These are phyloP conservation scores for Eulacestoma nigropectus DNA, from an alignment of 2,113 vertebrate species.

Conservation along the genomic window DNA sequence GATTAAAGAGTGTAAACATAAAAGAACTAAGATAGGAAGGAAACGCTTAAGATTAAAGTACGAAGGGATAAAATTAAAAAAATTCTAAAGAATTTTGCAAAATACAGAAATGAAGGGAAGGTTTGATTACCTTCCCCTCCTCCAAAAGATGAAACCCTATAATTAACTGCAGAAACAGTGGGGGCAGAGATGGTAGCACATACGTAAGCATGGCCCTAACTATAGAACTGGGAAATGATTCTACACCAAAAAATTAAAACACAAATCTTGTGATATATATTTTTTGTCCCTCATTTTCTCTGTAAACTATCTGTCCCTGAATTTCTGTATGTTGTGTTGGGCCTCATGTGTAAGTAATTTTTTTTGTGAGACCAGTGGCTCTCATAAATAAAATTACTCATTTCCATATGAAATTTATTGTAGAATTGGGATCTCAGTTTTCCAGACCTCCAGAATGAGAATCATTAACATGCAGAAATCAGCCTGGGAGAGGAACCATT, in stretches of 20 bases:
- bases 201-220: background rate
- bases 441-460: background rate
- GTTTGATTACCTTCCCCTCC: background rate
- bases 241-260: background rate
- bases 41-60: background rate
- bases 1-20: background rate
- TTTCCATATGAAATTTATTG: background rate
- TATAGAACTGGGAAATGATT: background rate
- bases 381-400: background rate
- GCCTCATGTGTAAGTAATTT: background rate
- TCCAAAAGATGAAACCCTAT: background rate
- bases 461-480: background rate
- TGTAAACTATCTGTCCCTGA: background rate
- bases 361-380: background rate
- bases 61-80: background rate
- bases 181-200: background rate
- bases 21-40: background rate
- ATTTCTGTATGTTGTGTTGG: background rate
- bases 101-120: background rate
- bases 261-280: background rate
- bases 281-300: background rate
- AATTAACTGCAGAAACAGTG: background rate
- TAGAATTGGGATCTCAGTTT: background rate
- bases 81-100: background rate
- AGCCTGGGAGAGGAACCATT: background rate